Base-by-base conservation (phyloP, 92 coral and sea anemone species). In the Hydrozoanthus gracilis region DNA sequence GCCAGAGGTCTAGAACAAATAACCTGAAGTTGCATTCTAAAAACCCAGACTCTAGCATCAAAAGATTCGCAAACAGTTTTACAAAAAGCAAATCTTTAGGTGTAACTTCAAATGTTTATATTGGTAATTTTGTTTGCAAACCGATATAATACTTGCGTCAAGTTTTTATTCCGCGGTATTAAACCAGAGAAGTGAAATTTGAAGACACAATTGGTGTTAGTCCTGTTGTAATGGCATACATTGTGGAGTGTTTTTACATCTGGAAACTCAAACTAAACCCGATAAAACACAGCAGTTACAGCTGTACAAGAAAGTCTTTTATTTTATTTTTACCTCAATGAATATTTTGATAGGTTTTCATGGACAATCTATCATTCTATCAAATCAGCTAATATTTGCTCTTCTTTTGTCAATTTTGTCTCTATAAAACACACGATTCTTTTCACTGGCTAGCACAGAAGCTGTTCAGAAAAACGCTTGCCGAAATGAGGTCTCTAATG, bases 401-500 rank as follows among this genome's bases (percentile, higher is more conserved):
- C 7, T 6, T 8, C 12, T 8, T 45, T 8, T 46, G 44, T 15
- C 49, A 51, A 44, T 54, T 56, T 61, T 5, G 6, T 61, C n/a
- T 61, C 51, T 51, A 60, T 78, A 78, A 56, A 78, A 58, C n/a
- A 8, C 35, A 20, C 67, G 3, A 17, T 35, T 7, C 17, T 6
- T 45, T 46, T 3, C 51, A 7, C 27, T 8, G 4, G 48, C 27
- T 14, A 7, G 27, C 47, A 60, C 51, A 39, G 66, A 78, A 13
- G 4, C 6, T 15, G 13, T 44, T 4, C 35, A 39, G n/a, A 52
- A 45, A 5, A 9, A 16, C 12, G 44, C 6, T 76, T 76, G 67
- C 71, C 64, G 51, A 44, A 9, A 78, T 78, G 83, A 78, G 46
- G 35, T 56, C 51, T 10, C 55, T 78, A 13, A 8, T 78, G 9